Percentiles rank a stretch among this genome's conserved stretches.
Evolutionary conservation across 2,113 vertebrate genomes (phyloP).

Genomic region (Oncorhynchus mykiss): DNA sequence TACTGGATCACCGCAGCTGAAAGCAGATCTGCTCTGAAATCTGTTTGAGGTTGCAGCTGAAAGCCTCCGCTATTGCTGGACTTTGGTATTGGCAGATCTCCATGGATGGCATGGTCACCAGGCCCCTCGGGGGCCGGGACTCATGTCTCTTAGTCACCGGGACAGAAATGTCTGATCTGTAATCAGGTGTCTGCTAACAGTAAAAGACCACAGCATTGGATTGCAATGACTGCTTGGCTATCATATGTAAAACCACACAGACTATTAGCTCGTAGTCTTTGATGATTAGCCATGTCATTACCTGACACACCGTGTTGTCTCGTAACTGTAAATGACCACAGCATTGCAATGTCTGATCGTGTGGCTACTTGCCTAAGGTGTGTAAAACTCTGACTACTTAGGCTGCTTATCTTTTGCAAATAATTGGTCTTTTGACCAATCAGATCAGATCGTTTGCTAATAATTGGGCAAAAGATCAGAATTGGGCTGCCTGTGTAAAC

Average conservation of each 20-base stretch:
- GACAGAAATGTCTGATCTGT: constrained; percentile 61
- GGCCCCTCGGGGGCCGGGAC: constrained; percentile 30
- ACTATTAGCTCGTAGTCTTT: background rate
- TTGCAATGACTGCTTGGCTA: constrained; percentile 11
- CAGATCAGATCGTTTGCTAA: no score
- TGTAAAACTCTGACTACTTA: constrained; percentile 7
- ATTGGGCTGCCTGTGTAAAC: no score
- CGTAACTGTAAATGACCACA: constrained; percentile 23
- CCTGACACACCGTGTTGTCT: background rate
- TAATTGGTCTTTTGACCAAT: no score
- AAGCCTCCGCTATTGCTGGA: constrained; percentile 63
- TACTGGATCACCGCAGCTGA: constrained; percentile 28
- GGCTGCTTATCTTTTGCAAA: no score
- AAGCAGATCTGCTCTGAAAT: constrained; percentile 55
- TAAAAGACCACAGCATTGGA: constrained; percentile 25
- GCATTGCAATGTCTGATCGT: constrained; percentile 11
- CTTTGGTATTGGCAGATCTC: constrained; percentile 58
- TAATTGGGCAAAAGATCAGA: no score
- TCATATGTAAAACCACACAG: constrained; percentile 19
- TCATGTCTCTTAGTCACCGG: constrained; percentile 61
- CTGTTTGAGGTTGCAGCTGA: constrained; percentile 58
- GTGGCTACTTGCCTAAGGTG: constrained; percentile 22
- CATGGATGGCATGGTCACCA: constrained; percentile 61
- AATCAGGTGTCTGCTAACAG: constrained; percentile 55
- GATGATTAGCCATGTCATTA: background rate